These are phyloP conservation scores for Anabacerthia variegaticeps DNA, from an alignment of 2,797 vertebrate species.

Conservation along the genomic window DNA sequence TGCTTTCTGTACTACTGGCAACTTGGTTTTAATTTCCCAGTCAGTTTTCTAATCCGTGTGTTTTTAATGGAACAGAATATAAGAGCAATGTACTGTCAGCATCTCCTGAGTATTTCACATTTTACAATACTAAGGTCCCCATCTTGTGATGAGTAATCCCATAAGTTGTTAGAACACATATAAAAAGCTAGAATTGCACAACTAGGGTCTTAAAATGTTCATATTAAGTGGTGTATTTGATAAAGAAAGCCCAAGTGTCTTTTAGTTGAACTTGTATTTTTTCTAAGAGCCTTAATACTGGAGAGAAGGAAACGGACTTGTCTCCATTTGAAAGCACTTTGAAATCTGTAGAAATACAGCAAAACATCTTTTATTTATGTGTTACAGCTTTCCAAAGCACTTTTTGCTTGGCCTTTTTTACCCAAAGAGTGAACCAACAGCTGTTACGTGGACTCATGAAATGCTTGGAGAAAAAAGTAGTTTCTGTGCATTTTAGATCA, in stretches of 20 bases:
- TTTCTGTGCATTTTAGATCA: not conserved
- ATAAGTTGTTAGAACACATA: not conserved
- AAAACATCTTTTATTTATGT: not conserved
- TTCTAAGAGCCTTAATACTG: constrained; percentile 42
- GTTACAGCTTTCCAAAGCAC: not conserved
- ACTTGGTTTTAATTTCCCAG: not conserved
- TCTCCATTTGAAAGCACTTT: constrained; percentile 43
- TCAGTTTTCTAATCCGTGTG: not conserved
- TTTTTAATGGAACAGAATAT: not conserved
- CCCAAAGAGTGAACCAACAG: not conserved
- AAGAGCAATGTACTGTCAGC: not conserved
- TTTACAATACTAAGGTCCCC: not conserved
- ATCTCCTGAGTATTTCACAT: not conserved
- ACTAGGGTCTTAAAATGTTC: not conserved
- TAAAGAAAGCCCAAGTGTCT: constrained; percentile 28
- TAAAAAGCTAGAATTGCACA: not conserved
- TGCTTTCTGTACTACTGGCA: not conserved
- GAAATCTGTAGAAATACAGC: not conserved
- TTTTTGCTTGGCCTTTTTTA: not conserved
- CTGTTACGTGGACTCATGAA: not conserved
- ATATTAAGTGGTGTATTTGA: not conserved
- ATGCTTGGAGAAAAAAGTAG: not conserved
- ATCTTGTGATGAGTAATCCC: not conserved
- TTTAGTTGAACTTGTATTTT: not conserved
- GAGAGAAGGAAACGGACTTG: constrained; percentile 18